Base-by-base conservation (phyloP, 2,113 vertebrate species). In the Trematocara zebra region DNA sequence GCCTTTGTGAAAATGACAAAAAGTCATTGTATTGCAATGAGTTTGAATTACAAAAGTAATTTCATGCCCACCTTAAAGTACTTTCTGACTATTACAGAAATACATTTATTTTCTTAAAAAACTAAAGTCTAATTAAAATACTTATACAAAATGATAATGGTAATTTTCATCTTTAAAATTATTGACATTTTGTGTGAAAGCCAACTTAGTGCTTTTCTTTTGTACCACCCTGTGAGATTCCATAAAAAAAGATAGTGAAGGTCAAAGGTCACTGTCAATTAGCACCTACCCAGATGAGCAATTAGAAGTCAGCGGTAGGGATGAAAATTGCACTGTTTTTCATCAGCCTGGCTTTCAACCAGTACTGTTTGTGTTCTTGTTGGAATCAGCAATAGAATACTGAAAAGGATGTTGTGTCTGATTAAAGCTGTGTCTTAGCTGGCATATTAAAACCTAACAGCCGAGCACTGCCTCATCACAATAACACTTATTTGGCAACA, bases 231-330 rank as follows among this genome's bases (percentile, higher is more conserved):
- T 90, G 61, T 49, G 61, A 89, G 89, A 90, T 88, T 88, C 86
- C 81, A 89, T 81, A 85, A 83, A 92, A 91, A 91, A 92, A 92
- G 79, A 85, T 85, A 79, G 78, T 35, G 31, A 80, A 35, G 91
- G 93, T 93, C 88, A 94, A 90, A 89, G 94, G 89, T 88, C 90
- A 92, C 91, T 93, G 92, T 95, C 94, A 96, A 96, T 95, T 95
- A 93, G 89, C 83, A 89, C 89, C 82, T 85, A 92, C 91, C 89
- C 91, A 93, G 92, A 95, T 94, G 93, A 95, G 94, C 92, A 94
- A 93, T 93, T 94, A 95, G 83, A 78, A 94, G 83, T 91, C 90
- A 92, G 94, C 93, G 81, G 93, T 88, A 81, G 91, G 83, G 90
- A 95, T 31, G 69, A 85, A 91, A 93, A 95, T 94, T 95, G 93